Conservation (phyloP, 2,797 vertebrate genomes). For the Lateolabrax maculatus region DNA sequence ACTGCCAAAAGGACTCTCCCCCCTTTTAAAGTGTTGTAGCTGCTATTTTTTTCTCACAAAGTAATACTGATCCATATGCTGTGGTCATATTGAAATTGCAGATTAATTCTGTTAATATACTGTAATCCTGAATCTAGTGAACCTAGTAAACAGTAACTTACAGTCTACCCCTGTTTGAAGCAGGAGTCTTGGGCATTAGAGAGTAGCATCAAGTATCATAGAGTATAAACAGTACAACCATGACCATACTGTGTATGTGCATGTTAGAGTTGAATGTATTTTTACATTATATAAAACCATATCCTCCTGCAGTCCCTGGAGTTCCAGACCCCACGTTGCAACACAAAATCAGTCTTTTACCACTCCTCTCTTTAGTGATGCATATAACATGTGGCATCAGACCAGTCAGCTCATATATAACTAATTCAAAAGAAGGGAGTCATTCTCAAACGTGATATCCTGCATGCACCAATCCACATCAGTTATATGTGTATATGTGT, state of each 20-base stretch:
- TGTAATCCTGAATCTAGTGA: conserved; percentile 1
- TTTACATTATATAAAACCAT: conserved; percentile 35
- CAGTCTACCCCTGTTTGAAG: background rate
- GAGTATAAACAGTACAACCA: conserved; percentile 50
- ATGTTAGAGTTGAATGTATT: conserved; percentile 28
- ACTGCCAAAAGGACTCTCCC: background rate
- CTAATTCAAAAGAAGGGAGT: background rate
- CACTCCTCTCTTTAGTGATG: background rate
- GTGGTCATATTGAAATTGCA: background rate
- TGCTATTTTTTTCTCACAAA: background rate
- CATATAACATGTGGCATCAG: background rate
- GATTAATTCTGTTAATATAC: background rate
- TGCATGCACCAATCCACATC: background rate
- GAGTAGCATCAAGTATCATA: conserved; percentile 9
- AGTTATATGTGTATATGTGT: too few species aligned
- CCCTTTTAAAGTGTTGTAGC: background rate
- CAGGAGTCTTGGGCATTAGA: background rate
- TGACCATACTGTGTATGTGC: conserved; percentile 42
- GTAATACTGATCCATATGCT: background rate
- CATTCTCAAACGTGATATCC: background rate
- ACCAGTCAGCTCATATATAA: background rate
- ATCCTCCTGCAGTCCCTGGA: background rate
- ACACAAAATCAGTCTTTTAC: background rate
- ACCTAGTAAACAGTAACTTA: background rate
- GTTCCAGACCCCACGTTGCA: conserved; percentile 61